phyloP scores from a whole-genome alignment of 2,888 invertebrate genomes.

The Acanthopleura granulata region DNA sequence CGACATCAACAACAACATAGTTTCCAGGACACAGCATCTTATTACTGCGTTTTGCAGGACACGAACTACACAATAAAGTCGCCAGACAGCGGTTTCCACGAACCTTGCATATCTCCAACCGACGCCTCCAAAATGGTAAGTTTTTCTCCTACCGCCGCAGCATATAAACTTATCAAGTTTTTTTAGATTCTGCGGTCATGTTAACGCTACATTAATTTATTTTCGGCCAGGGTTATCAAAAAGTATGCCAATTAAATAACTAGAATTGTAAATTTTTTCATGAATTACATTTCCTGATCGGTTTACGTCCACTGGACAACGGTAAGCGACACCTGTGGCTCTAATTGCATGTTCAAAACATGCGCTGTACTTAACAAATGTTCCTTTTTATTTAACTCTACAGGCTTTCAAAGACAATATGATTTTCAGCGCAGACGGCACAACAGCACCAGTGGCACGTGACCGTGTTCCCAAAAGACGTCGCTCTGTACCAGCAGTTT shows the following conservation, averaged over 20 bases:
- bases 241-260: too few relatives aligned
- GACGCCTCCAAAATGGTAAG: slow-evolving; percentile 33
- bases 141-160: not conserved
- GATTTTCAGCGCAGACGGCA: slow-evolving; percentile 7
- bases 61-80: slow-evolving; percentile 51
- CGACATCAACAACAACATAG: slow-evolving; percentile 10
- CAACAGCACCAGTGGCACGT: not conserved
- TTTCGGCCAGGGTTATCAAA: too few relatives aligned
- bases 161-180: too few relatives aligned
- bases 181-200: too few relatives aligned
- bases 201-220: too few relatives aligned
- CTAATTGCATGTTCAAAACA: too few relatives aligned
- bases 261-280: too few relatives aligned
- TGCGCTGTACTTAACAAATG: too few relatives aligned
- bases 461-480: slow-evolving; percentile 41
- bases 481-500: slow-evolving; percentile 41
- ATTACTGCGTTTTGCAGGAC: slow-evolving; percentile 28
- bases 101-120: slow-evolving; percentile 55
- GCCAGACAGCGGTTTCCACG: slow-evolving; percentile 63
- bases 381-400: not conserved
- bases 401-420: slow-evolving; percentile 32
- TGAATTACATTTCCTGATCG: too few relatives aligned
- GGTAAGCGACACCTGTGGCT: too few relatives aligned
- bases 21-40: not conserved
- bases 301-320: too few relatives aligned